phyloP scores from a whole-genome alignment of 2,888 invertebrate species.

The Pharmacophagus antenor region DNA sequence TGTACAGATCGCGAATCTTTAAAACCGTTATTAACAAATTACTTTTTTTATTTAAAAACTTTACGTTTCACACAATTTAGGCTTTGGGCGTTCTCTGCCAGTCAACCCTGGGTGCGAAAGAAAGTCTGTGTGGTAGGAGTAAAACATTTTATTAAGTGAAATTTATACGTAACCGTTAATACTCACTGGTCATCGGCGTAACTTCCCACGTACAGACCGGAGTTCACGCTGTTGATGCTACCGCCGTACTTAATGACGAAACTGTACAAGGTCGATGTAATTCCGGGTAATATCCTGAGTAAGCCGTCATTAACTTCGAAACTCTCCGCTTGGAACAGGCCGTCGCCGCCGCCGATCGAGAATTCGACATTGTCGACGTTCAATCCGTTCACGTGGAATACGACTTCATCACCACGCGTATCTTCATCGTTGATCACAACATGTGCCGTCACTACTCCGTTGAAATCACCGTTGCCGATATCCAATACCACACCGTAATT shows the following conservation, averaged over 20 bases:
- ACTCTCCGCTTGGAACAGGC: background rate
- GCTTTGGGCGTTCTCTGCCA: too few species aligned
- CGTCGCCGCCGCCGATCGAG: slow-evolving; percentile 28
- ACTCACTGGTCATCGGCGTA: slow-evolving; percentile 34
- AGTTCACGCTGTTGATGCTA: slow-evolving; percentile 37
- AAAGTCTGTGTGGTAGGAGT: too few species aligned
- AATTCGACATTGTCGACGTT: slow-evolving; percentile 40
- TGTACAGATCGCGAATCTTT: too few species aligned
- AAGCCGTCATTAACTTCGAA: slow-evolving; percentile 41
- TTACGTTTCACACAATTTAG: too few species aligned
- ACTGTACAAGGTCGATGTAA: slow-evolving; percentile 39
- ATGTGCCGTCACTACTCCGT: slow-evolving; percentile 42
- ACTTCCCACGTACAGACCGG: slow-evolving; percentile 46
- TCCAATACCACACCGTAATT: slow-evolving; percentile 47
- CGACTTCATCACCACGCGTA: slow-evolving; percentile 45
- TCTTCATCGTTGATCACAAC: slow-evolving; percentile 40
- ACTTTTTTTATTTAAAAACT: too few species aligned
- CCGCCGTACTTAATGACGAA: slow-evolving; percentile 52
- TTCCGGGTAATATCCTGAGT: slow-evolving; percentile 46
- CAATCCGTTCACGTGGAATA: slow-evolving; percentile 46
- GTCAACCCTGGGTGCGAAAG: too few species aligned
- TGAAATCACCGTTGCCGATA: slow-evolving; percentile 44
- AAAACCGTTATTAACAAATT: too few species aligned
- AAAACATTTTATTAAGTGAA: too few species aligned
- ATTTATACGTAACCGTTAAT: too few species aligned